Percentiles rank a stretch among this genome's conserved stretches.
phyloP scores from a whole-genome alignment of 2,797 vertebrate species.

The Ctenochaetus hawaiiensis region DNA sequence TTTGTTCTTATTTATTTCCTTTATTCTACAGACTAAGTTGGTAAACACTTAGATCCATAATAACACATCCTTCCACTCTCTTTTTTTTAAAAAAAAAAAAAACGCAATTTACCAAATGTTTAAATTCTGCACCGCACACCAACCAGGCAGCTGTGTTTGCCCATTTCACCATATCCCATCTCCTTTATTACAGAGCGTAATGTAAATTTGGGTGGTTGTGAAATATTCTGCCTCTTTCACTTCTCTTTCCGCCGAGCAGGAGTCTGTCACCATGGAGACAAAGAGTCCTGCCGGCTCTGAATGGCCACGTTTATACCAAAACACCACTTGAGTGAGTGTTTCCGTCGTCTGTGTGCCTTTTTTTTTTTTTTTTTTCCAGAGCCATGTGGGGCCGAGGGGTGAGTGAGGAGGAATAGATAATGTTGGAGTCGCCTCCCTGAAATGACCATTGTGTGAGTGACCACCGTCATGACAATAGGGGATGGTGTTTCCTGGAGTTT shows the following conservation, averaged over 20 bases:
- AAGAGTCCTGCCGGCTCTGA: constrained; percentile 51
- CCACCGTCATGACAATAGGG: constrained; percentile 39
- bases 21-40: constrained; percentile 15
- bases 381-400: constrained; percentile 37
- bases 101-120: constrained; percentile 59
- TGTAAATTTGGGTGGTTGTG: constrained; percentile 61
- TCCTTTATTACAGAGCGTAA: constrained; percentile 65
- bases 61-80: not conserved
- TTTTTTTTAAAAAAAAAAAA: constrained; percentile 5
- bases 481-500: constrained; percentile 15
- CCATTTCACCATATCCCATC: constrained; percentile 42
- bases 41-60: constrained; percentile 16
- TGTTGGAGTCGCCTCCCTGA: constrained; percentile 21
- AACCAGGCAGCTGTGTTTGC: constrained; percentile 64
- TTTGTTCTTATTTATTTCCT: constrained; percentile 21
- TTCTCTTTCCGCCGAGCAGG: constrained; percentile 47
- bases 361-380: constrained; percentile 5
- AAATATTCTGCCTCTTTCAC: constrained; percentile 53
- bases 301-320: constrained; percentile 71
- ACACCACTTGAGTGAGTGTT: constrained; percentile 57
- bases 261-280: constrained; percentile 71
- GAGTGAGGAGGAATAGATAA: constrained; percentile 42
- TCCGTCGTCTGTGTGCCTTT: constrained; percentile 40
- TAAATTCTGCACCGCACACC: constrained; percentile 35
- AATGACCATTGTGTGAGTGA: constrained; percentile 45